A percentile compares a stretch with the other conserved stretches of the same genome.
Conservation (phyloP, 2,888 invertebrate genomes). For the Plebejus anna region DNA sequence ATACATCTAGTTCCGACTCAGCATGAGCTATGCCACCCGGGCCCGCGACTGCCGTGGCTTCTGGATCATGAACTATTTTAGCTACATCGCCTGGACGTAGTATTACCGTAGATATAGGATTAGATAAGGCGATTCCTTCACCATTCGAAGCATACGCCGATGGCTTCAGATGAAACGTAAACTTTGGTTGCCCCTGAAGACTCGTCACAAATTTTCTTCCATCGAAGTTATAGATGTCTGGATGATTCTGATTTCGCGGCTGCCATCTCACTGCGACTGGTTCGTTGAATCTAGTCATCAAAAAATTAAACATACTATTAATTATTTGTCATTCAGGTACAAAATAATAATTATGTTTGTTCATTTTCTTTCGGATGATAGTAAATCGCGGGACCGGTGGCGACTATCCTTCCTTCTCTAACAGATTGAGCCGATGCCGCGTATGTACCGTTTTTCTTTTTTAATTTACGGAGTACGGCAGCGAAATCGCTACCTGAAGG, state of each 20-base stretch:
- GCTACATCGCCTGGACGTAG: conserved; percentile 81
- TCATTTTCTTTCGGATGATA: conserved; percentile 73
- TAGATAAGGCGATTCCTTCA: conserved; percentile 84
- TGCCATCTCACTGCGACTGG: conserved; percentile 27
- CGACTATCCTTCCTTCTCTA: conserved; percentile 84
- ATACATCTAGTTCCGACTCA: conserved; percentile 84
- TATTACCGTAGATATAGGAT: conserved; percentile 83
- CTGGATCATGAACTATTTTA: conserved; percentile 83
- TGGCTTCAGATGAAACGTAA: conserved; percentile 77
- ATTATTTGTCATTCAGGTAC: conserved; percentile 40
- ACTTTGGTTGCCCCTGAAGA: conserved; percentile 47
- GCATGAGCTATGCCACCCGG: conserved; percentile 89
- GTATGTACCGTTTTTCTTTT: conserved; percentile 57
- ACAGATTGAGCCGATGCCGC: conserved; percentile 70
- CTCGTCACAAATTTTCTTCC: conserved; percentile 53
- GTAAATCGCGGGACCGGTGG: conserved; percentile 87
- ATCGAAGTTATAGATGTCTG: conserved; percentile 57
- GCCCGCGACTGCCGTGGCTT: conserved; percentile 85
- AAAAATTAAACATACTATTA: conserved; percentile 47
- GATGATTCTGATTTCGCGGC: conserved; percentile 40
- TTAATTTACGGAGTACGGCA: conserved; percentile 69
- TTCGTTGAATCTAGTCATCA: conserved; percentile 60
- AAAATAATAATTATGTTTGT: conserved; percentile 47
- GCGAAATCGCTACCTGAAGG: conserved; percentile 82
- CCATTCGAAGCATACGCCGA: conserved; percentile 83